Evolutionary conservation across 2,888 invertebrate genomes (phyloP).

Genomic region (Microdon myrmicae): DNA sequence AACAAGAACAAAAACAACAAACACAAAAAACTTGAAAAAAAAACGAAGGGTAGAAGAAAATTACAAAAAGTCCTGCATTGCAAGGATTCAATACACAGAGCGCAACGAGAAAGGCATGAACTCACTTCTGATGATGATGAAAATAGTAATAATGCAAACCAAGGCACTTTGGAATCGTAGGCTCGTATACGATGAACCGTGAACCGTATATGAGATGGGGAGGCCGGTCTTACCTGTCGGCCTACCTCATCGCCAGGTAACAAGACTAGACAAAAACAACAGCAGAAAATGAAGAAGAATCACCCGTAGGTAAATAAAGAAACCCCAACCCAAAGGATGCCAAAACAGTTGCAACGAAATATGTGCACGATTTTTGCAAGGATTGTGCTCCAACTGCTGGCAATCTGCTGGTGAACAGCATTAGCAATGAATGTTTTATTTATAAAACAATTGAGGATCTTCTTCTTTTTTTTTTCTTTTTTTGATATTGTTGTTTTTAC

Average conservation of each 20-base stretch:
- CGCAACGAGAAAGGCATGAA: constrained; percentile 32
- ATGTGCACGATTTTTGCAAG: constrained; percentile 42
- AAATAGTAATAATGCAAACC: constrained; percentile 50
- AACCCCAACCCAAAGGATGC: too few relatives aligned
- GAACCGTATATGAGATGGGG: too few relatives aligned
- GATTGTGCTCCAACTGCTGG: constrained; percentile 36
- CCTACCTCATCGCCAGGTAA: too few relatives aligned
- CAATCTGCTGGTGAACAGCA: constrained; percentile 45
- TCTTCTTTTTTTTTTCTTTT: too few relatives aligned
- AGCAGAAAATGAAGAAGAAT: too few relatives aligned
- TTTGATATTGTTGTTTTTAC: constrained; percentile 21
- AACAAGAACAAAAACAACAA: too few relatives aligned
- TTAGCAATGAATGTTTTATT: constrained; percentile 50
- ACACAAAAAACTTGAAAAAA: too few relatives aligned
- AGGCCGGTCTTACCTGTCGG: too few relatives aligned
- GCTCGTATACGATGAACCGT: constrained; percentile 38
- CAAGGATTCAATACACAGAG: constrained; percentile 46
- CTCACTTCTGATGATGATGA: constrained; percentile 51
- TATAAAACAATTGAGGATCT: constrained; percentile 51
- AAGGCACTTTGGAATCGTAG: constrained; percentile 42
- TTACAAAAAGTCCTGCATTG: constrained; percentile 48
- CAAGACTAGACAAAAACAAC: too few relatives aligned
- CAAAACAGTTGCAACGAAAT: too few relatives aligned
- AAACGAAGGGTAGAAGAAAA: too few relatives aligned
- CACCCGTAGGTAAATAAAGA: too few relatives aligned